A percentile compares a stretch with the other conserved stretches of the same genome.
Conservation (phyloP, 2,113 vertebrate genomes). For the Myocastor coypus region DNA sequence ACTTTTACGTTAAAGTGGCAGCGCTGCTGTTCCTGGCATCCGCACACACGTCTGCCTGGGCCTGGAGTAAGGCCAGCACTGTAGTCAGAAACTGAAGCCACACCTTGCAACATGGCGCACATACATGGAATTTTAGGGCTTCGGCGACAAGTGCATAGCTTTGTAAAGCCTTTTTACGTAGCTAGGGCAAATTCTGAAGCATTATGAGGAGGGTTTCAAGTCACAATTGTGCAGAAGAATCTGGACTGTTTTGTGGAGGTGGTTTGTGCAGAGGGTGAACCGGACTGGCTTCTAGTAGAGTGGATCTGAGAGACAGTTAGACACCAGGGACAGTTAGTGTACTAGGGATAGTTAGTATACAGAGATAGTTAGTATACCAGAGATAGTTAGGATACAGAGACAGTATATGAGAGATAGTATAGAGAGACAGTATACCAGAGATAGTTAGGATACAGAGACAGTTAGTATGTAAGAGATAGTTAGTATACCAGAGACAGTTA, state of each 20-base stretch:
- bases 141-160: neutral
- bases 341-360: too few species aligned
- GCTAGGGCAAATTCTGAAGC: neutral
- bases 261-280: neutral
- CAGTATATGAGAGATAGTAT: too few species aligned
- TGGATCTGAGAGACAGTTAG: neutral
- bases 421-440: too few species aligned
- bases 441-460: too few species aligned
- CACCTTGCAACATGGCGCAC: neutral
- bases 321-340: too few species aligned
- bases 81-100: constrained; percentile 39
- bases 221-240: neutral
- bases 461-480: too few species aligned
- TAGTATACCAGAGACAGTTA: neutral
- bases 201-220: neutral
- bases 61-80: neutral
- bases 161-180: neutral
- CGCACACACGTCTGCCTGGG: neutral
- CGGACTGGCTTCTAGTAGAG: neutral
- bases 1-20: constrained; percentile 12
- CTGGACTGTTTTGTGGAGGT: neutral
- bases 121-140: neutral
- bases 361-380: too few species aligned
- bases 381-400: too few species aligned
- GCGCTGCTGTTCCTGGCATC: constrained; percentile 34